These are phyloP conservation scores for Protodeltote pygarga DNA, from an alignment of 2,888 invertebrate species.

Conservation along the genomic window DNA sequence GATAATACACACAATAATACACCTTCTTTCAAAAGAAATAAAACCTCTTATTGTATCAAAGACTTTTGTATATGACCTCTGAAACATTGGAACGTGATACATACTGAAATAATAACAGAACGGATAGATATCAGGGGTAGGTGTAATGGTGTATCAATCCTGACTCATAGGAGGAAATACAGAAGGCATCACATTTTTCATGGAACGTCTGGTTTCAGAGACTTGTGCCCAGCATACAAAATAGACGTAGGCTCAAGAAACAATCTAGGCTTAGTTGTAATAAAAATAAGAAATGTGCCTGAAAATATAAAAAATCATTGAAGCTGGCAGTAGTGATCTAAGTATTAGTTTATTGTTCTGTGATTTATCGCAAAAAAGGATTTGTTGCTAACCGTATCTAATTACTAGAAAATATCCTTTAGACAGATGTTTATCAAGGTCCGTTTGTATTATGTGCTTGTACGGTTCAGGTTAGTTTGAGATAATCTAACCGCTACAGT, in stretches of 20 bases:
- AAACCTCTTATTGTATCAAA: conserved; percentile 24
- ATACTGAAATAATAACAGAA: conserved; percentile 68
- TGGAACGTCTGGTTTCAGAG: conserved; percentile 17
- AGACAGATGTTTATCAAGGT: too few relatives aligned
- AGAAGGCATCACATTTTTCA: conserved; percentile 44
- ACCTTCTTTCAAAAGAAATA: conserved; percentile 51
- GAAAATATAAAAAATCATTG: too few relatives aligned
- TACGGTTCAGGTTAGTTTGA: too few relatives aligned
- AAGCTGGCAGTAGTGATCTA: too few relatives aligned
- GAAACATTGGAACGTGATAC: conserved; percentile 73
- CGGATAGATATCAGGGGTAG: conserved; percentile 56
- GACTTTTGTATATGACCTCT: conserved; percentile 52
- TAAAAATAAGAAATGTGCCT: too few relatives aligned
- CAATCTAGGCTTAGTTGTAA: too few relatives aligned
- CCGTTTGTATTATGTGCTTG: too few relatives aligned
- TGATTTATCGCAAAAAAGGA: too few relatives aligned
- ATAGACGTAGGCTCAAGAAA: not conserved
- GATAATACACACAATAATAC: conserved; percentile 46
- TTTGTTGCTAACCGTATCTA: too few relatives aligned
- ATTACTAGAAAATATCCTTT: too few relatives aligned
- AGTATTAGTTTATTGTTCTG: too few relatives aligned
- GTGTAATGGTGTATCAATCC: conserved; percentile 60
- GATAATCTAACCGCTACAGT: too few relatives aligned
- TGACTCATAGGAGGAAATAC: conserved; percentile 45
- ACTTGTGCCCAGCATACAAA: conserved; percentile 23